Percentiles rank a stretch among this genome's conserved stretches.
Conservation (phyloP, 1,140 invertebrate genomes). For the Eciton burchellii region DNA sequence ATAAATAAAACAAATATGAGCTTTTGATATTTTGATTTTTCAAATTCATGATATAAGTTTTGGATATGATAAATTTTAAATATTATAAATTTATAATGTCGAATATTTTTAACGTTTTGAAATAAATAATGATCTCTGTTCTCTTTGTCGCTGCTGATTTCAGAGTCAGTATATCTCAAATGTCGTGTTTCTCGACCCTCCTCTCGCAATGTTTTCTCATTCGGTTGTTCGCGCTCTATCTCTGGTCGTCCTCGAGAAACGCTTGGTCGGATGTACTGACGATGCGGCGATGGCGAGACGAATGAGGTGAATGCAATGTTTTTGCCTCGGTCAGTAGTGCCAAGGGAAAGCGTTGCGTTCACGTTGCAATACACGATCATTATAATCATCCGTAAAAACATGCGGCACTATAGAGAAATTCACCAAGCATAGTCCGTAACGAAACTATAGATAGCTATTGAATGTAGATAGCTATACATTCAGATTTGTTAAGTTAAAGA, state of each 20-base stretch:
- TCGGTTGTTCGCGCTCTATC: constrained; percentile 26
- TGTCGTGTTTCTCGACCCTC: not conserved
- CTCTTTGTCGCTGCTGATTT: not conserved
- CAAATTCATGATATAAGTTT: not conserved
- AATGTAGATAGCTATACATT: constrained; percentile 27
- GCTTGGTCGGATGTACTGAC: constrained; percentile 12
- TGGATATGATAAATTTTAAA: no score
- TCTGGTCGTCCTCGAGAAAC: constrained; percentile 11
- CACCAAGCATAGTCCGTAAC: constrained; percentile 31
- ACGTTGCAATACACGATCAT: constrained; percentile 61
- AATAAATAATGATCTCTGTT: not conserved
- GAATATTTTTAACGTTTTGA: not conserved
- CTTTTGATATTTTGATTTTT: not conserved
- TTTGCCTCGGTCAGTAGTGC: constrained; percentile 69
- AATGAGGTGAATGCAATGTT: constrained; percentile 59
- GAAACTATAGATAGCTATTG: not conserved
- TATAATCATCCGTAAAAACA: constrained; percentile 70
- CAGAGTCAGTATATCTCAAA: no score
- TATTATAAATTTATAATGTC: not conserved
- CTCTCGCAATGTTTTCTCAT: constrained; percentile 6
- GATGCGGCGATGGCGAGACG: not conserved
- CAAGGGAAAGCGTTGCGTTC: constrained; percentile 71
- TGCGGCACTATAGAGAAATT: constrained; percentile 34
- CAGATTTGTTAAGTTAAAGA: not conserved
- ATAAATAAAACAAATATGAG: no score